A percentile compares a stretch with the other conserved stretches of the same genome.
phyloP scores from a whole-genome alignment of 2,888 invertebrate species.

The Sphaerophoria rueppellii region DNA sequence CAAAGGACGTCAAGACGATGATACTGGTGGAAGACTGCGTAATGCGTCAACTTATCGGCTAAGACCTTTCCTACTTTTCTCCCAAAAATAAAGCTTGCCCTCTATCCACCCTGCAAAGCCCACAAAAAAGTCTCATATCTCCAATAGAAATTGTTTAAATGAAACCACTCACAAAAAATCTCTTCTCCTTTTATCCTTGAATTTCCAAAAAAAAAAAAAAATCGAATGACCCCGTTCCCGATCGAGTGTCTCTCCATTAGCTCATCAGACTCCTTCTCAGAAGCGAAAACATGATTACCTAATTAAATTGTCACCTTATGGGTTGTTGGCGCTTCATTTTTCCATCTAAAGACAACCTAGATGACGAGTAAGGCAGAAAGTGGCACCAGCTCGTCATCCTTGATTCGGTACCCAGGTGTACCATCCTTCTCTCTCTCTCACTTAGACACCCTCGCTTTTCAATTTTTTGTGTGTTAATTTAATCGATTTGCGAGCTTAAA shows the following conservation, averaged over 20 bases:
- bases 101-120: too few relatives aligned
- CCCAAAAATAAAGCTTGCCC: too few relatives aligned
- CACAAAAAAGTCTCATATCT: too few relatives aligned
- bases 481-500: slow-evolving; percentile 57
- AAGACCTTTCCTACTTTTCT: too few relatives aligned
- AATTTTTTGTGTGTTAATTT: slow-evolving; percentile 51
- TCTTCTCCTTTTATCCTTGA: too few relatives aligned
- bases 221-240: slow-evolving; percentile 43
- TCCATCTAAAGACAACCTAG: neutral
- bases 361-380: neutral
- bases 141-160: too few relatives aligned
- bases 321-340: slow-evolving; percentile 23
- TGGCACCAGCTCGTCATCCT: neutral
- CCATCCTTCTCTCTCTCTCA: neutral
- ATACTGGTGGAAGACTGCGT: too few relatives aligned
- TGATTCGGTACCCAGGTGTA: neutral
- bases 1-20: too few relatives aligned
- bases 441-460: neutral
- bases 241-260: slow-evolving; percentile 46
- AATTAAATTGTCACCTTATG: slow-evolving; percentile 68
- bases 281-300: slow-evolving; percentile 64
- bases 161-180: too few relatives aligned
- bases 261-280: slow-evolving; percentile 47
- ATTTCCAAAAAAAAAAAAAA: slow-evolving; percentile 10
- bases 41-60: too few relatives aligned